These are phyloP conservation scores for Hemicrepidius hirtus DNA, from an alignment of 2,888 invertebrate species.

Conservation along the genomic window DNA sequence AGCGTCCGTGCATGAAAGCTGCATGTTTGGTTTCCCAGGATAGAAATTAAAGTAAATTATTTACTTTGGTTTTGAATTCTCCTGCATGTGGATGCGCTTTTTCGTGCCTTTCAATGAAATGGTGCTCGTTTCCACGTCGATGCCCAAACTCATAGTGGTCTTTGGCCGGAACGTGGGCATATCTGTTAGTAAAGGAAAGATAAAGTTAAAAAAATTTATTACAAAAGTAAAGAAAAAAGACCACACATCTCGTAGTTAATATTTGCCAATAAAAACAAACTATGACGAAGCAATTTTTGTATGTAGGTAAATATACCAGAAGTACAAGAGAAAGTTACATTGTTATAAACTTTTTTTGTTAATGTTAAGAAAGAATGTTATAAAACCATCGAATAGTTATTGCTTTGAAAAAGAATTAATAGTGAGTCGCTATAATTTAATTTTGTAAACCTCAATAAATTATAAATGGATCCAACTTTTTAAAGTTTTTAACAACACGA, in stretches of 20 bases:
- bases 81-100: conserved; percentile 79
- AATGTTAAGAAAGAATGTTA: too few species aligned
- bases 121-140: conserved; percentile 81
- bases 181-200: conserved; percentile 74
- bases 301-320: too few species aligned
- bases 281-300: too few species aligned
- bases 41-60: conserved; percentile 19
- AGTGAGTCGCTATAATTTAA: too few species aligned
- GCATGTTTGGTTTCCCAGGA: neutral
- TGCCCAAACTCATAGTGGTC: conserved; percentile 84
- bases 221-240: neutral
- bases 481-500: too few species aligned
- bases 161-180: conserved; percentile 80
- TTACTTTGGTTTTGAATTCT: conserved; percentile 85
- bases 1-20: conserved; percentile 10
- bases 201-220: conserved; percentile 32
- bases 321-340: neutral
- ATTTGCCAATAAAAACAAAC: neutral
- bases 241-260: too few species aligned
- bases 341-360: neutral
- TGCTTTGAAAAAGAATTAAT: too few species aligned
- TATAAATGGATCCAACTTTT: too few species aligned
- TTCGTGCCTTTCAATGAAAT: conserved; percentile 84
- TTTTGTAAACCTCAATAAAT: too few species aligned
- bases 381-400: too few species aligned